These are phyloP conservation scores for Phrynosoma blainvillii DNA, from an alignment of 2,113 vertebrate species.

Conservation along the genomic window DNA sequence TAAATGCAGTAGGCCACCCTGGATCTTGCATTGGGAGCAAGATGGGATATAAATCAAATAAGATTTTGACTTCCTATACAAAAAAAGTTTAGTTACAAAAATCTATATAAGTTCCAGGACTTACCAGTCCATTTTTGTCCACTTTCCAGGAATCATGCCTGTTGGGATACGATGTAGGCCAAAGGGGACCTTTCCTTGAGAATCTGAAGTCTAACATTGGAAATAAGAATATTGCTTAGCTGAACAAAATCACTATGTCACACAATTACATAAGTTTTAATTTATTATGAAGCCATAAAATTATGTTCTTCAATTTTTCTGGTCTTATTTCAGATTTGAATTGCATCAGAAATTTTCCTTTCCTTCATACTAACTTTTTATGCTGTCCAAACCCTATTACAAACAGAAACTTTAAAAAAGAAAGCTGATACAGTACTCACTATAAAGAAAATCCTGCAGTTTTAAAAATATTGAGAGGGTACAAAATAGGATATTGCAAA, in stretches of 20 bases:
- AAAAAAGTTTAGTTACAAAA: neutral
- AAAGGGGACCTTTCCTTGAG: conserved; percentile 49
- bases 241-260: neutral
- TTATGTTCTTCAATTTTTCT: neutral
- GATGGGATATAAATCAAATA: too few species aligned
- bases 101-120: conserved; percentile 45
- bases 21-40: too few species aligned
- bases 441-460: neutral
- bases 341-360: neutral
- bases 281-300: neutral
- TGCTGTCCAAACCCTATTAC: neutral
- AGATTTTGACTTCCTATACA: too few species aligned
- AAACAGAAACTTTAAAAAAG: neutral
- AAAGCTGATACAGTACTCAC: neutral
- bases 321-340: neutral
- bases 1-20: too few species aligned
- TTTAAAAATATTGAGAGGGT: neutral
- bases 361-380: neutral
- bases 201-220: conserved; percentile 69
- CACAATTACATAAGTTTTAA: neutral
- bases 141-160: conserved; percentile 60
- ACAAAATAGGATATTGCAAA: neutral
- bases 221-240: neutral
- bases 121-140: conserved; percentile 69
- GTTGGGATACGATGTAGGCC: conserved; percentile 52